Base-by-base conservation (phyloP, 2,888 invertebrate species). In the Tromatobia lineatoria region DNA sequence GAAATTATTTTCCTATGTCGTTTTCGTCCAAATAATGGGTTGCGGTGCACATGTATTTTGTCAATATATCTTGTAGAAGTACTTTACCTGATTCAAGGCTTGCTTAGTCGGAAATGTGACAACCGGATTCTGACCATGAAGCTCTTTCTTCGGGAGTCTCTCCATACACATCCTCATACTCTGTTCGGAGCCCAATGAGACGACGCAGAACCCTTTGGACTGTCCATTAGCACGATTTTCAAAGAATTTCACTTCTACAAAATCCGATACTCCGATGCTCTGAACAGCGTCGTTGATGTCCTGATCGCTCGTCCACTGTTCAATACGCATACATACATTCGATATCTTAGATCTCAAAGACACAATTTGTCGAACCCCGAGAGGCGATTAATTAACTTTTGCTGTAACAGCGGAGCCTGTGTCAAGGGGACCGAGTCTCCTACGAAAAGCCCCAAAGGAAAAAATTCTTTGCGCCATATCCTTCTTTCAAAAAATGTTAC, bases 161-260 rank as follows among this genome's bases (percentile, higher is more conserved):
- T 99, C 99, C 96, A 99, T 96, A 83, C 99, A 97, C 91, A 96
- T 95, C 79, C 98, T 95, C 94, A 98, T 96, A 88, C 99, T 99
- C 87, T 96, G 95, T 91, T 99, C 99, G 0, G 99, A 99, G 18
- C 98, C 98, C 87, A 99, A 95, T 1, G 98, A 98, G 88, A 99
- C 97, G 70, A 99, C 97, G 93, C 99, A 99, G 95, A 99, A 99
- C 42, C 99, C 99, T 95, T 99, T 99, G 0, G 99, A 99, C 94
- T 99, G 99, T 34, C 99, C 99, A 95, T 99, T 99, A 47, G 99
- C 97, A 91, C 99, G 96, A 95, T 99, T 99, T 94, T 99, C 99
- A 95, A 99, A 99, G 95, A 99, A 99, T 94, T 99, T 99, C 50
- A 99, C 99, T 94, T 99, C 99, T 91, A 99, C 96, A 92, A 99